A percentile compares a stretch with the other conserved stretches of the same genome.
phyloP scores from a whole-genome alignment of 2,888 invertebrate genomes.

The Allolobophora icterica region DNA sequence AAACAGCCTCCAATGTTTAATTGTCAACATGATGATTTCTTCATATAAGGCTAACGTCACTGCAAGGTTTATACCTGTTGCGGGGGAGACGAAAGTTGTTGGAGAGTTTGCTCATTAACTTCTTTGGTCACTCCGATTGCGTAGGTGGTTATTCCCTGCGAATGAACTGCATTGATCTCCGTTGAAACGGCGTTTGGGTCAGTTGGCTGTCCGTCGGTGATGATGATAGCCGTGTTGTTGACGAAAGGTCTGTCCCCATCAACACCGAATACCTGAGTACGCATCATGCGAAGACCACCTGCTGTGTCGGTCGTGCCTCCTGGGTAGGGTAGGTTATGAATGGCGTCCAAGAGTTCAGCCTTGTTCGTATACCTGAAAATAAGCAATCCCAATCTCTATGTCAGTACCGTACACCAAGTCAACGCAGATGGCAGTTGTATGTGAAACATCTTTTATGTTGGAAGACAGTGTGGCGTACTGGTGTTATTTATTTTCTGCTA shows the following conservation, averaged over 20 bases:
- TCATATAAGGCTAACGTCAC: no score
- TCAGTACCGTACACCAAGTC: no score
- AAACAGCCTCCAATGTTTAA: no score
- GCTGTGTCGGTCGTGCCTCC: slow-evolving; percentile 23
- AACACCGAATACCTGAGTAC: not conserved
- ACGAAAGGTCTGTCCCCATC: not conserved
- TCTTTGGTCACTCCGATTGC: not conserved
- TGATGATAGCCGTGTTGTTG: not conserved
- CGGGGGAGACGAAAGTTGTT: not conserved
- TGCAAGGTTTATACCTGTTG: not conserved
- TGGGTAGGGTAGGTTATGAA: not conserved
- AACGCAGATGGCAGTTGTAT: no score
- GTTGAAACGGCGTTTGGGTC: no score
- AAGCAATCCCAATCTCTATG: not conserved
- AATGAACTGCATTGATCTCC: not conserved
- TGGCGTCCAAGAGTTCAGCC: not conserved
- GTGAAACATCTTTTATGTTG: no score
- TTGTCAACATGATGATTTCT: no score
- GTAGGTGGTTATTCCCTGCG: not conserved
- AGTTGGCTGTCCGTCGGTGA: slow-evolving; percentile 12
- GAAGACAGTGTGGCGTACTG: no score
- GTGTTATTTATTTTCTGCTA: no score
- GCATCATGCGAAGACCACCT: slow-evolving; percentile 8
- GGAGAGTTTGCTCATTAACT: not conserved
- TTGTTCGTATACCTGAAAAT: slow-evolving; percentile 1